phyloP scores from a whole-genome alignment of 2,113 vertebrate genomes.

The Daboia siamensis region DNA sequence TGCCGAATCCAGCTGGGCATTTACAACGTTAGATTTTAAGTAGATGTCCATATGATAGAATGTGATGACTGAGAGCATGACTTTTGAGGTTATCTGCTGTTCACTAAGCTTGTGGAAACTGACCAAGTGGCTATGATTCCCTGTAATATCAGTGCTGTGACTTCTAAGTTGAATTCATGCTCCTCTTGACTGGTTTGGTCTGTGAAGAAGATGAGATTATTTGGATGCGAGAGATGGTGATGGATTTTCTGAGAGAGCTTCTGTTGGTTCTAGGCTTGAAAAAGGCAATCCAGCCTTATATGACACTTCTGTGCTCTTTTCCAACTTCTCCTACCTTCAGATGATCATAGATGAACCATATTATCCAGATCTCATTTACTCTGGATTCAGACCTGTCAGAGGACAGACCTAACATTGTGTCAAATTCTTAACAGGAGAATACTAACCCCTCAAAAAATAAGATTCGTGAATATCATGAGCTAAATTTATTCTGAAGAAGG shows the following conservation, averaged over 20 bases:
- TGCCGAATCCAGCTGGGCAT: conserved; percentile 22
- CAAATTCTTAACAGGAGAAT: not conserved
- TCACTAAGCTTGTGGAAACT: not conserved
- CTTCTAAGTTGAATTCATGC: not conserved
- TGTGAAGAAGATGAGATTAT: not conserved
- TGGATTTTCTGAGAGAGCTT: not conserved
- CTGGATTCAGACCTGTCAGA: not conserved
- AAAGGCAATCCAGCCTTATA: not conserved
- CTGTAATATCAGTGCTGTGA: not conserved
- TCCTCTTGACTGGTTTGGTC: not conserved
- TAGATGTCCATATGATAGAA: conserved; percentile 33
- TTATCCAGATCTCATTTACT: not conserved
- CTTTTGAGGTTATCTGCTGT: not conserved
- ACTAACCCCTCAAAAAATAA: not conserved
- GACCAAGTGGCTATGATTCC: not conserved
- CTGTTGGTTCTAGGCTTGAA: not conserved
- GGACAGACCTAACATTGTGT: not conserved
- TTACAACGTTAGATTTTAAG: conserved; percentile 34
- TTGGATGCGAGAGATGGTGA: not conserved
- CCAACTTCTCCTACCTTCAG: not conserved
- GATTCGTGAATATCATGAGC: not conserved
- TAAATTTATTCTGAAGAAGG: not conserved
- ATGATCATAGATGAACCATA: not conserved
- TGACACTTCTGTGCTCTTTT: not conserved
- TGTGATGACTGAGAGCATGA: not conserved